Percentiles rank a stretch among this genome's conserved stretches.
phyloP scores from a whole-genome alignment of 2,888 invertebrate species.

The Leucoptera coffeella region DNA sequence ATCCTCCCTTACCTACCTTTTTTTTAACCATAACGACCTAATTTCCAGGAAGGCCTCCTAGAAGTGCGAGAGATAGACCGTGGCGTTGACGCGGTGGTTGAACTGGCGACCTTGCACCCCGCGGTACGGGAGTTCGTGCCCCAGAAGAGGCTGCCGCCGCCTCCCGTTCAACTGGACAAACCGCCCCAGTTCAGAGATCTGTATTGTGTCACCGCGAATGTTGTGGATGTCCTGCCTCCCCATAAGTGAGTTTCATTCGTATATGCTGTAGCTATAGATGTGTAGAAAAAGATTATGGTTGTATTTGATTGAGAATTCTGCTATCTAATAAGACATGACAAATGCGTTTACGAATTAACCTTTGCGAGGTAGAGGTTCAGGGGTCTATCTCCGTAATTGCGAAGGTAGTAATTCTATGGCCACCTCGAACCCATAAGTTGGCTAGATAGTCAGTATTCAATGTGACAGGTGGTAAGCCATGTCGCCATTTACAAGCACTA shows the following conservation, averaged over 20 bases:
- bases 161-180: constrained; percentile 14
- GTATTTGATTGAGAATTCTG: too few species aligned
- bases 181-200: constrained; percentile 60
- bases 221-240: constrained; percentile 56
- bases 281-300: constrained; percentile 8
- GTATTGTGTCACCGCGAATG: constrained; percentile 61
- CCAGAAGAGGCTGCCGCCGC: constrained; percentile 7
- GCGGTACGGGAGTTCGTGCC: constrained; percentile 24
- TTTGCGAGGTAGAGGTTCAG: too few species aligned
- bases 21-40: too few species aligned
- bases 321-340: too few species aligned
- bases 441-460: too few species aligned
- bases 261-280: too few species aligned
- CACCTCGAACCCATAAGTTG: too few species aligned
- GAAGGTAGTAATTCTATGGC: too few species aligned
- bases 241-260: constrained; percentile 52
- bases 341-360: too few species aligned
- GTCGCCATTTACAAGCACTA: too few species aligned
- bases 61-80: constrained; percentile 62
- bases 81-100: constrained; percentile 75
- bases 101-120: constrained; percentile 58
- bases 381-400: too few species aligned
- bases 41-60: constrained; percentile 50
- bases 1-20: neutral
- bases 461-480: too few species aligned